Conservation (phyloP, 2,888 invertebrate species). For the Fabriciana adippe region DNA sequence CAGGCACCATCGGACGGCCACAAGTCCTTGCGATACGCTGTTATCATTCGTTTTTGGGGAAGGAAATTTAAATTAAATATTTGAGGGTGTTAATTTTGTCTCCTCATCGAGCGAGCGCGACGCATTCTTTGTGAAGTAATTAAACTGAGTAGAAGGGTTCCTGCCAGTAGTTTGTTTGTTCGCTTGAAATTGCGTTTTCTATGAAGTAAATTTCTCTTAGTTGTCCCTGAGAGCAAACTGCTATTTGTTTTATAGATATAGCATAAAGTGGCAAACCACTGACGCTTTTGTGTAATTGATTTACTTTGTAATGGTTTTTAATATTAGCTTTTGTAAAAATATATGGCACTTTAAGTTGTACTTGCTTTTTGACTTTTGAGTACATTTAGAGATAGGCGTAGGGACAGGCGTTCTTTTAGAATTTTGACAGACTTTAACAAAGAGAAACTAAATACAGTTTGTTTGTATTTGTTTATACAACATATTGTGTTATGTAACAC, state of each 20-base stretch:
- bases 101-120: slow-evolving; percentile 80
- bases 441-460: too few relatives aligned
- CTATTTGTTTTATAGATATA: slow-evolving; percentile 50
- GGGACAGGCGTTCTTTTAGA: too few relatives aligned
- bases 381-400: too few relatives aligned
- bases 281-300: slow-evolving; percentile 14
- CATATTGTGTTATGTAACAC: too few relatives aligned
- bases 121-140: slow-evolving; percentile 83
- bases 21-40: slow-evolving; percentile 62
- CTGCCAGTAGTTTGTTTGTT: slow-evolving; percentile 80
- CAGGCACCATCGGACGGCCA: slow-evolving; percentile 46
- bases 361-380: background rate
- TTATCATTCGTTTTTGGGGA: slow-evolving; percentile 78
- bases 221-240: slow-evolving; percentile 58
- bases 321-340: slow-evolving; percentile 1
- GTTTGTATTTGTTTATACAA: too few relatives aligned
- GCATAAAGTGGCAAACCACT: slow-evolving; percentile 40
- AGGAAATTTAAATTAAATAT: slow-evolving; percentile 82
- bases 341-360: background rate
- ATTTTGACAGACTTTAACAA: too few relatives aligned
- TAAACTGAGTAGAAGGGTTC: slow-evolving; percentile 82
- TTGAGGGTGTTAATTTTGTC: slow-evolving; percentile 82
- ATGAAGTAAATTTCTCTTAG: slow-evolving; percentile 72
- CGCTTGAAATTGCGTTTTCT: slow-evolving; percentile 78
- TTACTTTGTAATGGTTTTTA: background rate